phyloP scores from a whole-genome alignment of 2,888 invertebrate genomes.

The Sarcophaga caerulescens region DNA sequence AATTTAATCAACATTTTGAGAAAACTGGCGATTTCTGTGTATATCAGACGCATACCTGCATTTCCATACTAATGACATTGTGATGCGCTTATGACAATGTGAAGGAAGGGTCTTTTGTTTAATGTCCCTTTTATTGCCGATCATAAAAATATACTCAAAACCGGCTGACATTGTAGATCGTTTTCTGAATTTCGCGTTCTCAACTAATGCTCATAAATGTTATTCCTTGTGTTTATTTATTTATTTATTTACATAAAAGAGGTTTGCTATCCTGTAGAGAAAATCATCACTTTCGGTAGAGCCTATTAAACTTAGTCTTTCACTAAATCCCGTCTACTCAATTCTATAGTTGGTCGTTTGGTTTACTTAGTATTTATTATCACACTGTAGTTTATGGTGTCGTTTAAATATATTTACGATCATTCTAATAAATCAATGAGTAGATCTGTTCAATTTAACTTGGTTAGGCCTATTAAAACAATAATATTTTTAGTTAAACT shows the following conservation, averaged over 20 bases:
- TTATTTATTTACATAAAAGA: neutral
- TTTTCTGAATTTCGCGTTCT: conserved; percentile 16
- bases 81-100: conserved; percentile 57
- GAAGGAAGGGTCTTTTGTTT: conserved; percentile 60
- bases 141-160: conserved; percentile 57
- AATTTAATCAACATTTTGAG: conserved; percentile 2
- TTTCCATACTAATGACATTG: conserved; percentile 46
- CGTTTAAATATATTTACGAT: conserved; percentile 20
- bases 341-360: neutral
- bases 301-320: neutral
- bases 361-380: neutral
- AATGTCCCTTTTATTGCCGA: conserved; percentile 60
- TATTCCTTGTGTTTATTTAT: neutral
- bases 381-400: neutral
- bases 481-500: conserved; percentile 37
- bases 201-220: conserved; percentile 19
- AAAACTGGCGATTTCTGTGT: neutral
- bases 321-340: conserved; percentile 4
- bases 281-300: conserved; percentile 19
- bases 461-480: neutral
- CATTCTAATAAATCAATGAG: conserved; percentile 10
- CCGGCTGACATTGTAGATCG: conserved; percentile 28
- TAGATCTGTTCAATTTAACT: conserved; percentile 22
- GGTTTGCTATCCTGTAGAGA: conserved; percentile 13
- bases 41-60: conserved; percentile 1